Conservation (phyloP, 23 tunicate genomes). For the Halocynthia aurantium region DNA sequence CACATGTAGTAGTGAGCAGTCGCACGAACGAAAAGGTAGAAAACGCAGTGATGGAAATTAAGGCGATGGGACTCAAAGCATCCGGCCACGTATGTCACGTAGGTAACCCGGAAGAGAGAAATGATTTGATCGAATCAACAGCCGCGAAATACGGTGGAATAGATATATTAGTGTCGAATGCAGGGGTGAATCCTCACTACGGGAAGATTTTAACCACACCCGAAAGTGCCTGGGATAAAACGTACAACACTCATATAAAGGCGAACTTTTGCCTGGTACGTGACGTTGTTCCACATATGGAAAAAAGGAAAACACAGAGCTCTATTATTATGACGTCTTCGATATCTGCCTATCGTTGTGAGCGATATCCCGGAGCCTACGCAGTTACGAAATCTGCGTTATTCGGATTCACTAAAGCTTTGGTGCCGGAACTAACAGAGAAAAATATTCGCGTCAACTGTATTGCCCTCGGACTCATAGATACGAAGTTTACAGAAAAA, state of each 20-base stretch:
- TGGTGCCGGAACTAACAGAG: slow-evolving; percentile 12
- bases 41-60: slow-evolving; percentile 12
- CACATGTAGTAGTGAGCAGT: slow-evolving; percentile 33
- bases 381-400: slow-evolving; percentile 13
- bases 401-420: slow-evolving; percentile 2
- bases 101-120: not conserved
- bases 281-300: slow-evolving; percentile 5
- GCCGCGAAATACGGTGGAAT: not conserved
- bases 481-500: slow-evolving; percentile 9
- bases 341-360: not conserved
- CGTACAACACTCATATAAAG: slow-evolving; percentile 6
- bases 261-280: slow-evolving; percentile 9
- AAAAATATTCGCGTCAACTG: slow-evolving; percentile 24
- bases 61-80: not conserved
- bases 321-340: slow-evolving; percentile 5
- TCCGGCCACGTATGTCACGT: not conserved
- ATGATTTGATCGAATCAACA: not conserved
- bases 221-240: slow-evolving; percentile 5
- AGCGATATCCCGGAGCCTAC: not conserved
- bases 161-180: slow-evolving; percentile 7
- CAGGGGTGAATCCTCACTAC: slow-evolving; percentile 18
- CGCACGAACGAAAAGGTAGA: slow-evolving; percentile 25
- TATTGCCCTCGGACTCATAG: slow-evolving; percentile 5
- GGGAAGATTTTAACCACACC: not conserved
- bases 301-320: slow-evolving; percentile 5